Evolutionary conservation across 2,113 vertebrate species (phyloP), one percentile per base, ranked within the genome.

Genomic region (Romanogobio albipinnatus): DNA sequence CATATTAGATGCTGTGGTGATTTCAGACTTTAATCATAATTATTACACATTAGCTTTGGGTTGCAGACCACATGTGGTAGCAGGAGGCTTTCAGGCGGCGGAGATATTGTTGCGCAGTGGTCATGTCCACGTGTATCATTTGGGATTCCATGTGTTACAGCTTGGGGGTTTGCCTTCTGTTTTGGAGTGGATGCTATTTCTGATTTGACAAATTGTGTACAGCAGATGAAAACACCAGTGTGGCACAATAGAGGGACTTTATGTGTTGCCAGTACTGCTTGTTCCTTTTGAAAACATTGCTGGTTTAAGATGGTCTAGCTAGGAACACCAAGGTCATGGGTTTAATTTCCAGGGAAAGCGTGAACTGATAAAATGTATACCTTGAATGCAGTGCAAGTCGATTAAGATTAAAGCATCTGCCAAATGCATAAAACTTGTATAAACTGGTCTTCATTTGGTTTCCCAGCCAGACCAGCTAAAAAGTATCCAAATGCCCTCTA

Each of bases 121-220:
- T 77, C 39, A 45, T 62, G 76, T 43, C 53, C 71, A 49, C 56
- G 22, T 79, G 76, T 62, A 62, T 79, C n/a, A 9, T 24, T 3
- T 58, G 26, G 5, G 51, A 76, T 33, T 24, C 13, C 9, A 11
- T 77, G 3, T 77, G 22, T 39, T 15, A 6, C 6, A 43, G 39
- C 51, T 22, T 77, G 53, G 74, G 17, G 14, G 22, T 29, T 51
- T 33, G 33, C 1, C 17, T 74, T 47, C 26, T 56, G 49, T 29
- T 53, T 76, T 76, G 75, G 17, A 36, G 29, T 11, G 19, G 49
- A 56, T 22, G 11, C 26, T 43, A 5, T 13, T 59, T 59, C 33
- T 49, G 47, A 19, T 53, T 76, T 33, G 66, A 70, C 1, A 11
- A 43, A 10, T 36, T 70, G 66, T 19, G 17, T 17, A 9, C 29